Percentiles rank a stretch among this genome's conserved stretches.
phyloP scores from a whole-genome alignment of 1,140 invertebrate genomes.

The Drosophila pectinifera region DNA sequence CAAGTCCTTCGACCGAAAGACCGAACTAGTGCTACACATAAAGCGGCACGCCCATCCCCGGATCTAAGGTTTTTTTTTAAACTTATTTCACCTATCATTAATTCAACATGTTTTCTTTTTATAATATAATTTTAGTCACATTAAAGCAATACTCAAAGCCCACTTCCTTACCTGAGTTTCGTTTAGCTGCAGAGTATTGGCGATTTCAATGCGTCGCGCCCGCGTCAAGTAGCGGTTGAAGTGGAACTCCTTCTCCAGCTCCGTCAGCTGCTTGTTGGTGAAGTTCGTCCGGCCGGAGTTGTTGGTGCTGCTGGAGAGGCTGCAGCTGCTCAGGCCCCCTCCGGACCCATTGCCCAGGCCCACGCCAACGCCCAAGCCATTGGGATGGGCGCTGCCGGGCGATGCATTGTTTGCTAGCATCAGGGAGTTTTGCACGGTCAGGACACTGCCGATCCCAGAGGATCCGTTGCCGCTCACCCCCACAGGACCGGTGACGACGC shows the following conservation, averaged over 20 bases:
- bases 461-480: conserved; percentile 33
- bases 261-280: conserved; percentile 99
- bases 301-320: conserved; percentile 86
- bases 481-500: conserved; percentile 33
- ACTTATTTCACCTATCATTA: background rate
- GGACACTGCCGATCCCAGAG: conserved; percentile 41
- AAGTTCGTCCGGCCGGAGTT: conserved; percentile 98
- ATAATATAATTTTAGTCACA: no score
- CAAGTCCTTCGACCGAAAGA: conserved; percentile 61
- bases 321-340: conserved; percentile 64
- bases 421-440: conserved; percentile 85
- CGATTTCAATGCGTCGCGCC: conserved; percentile 98
- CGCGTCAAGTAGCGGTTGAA: conserved; percentile 99
- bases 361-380: conserved; percentile 41
- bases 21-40: conserved; percentile 68
- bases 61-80: background rate
- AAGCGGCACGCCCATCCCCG: conserved; percentile 37
- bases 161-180: conserved; percentile 93
- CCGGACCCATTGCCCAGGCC: conserved; percentile 33
- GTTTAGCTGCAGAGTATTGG: conserved; percentile 97
- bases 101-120: background rate
- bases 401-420: conserved; percentile 75
- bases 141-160: background rate
- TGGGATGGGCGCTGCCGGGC: conserved; percentile 41
- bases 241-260: conserved; percentile 99